Base-by-base conservation (phyloP, 2,888 invertebrate species). In the Limnephilus lunatus region DNA sequence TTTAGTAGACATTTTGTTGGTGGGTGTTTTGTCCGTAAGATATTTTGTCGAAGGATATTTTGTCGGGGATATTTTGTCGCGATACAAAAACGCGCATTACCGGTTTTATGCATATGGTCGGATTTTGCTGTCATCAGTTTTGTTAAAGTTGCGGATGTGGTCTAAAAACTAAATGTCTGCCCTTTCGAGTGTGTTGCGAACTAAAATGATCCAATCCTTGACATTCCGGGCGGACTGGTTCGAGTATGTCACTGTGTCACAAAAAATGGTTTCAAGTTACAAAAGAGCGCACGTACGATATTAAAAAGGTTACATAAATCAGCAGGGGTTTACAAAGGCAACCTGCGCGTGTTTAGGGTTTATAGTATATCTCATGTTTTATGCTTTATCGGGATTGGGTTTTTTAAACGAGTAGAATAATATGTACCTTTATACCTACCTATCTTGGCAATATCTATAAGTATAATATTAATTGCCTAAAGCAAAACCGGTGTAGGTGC, bases 261-360 rank as follows among this genome's bases (percentile, higher is more conserved):
- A 44, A 86, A 68, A 89, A 89, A 89, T 81, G 31, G 15, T 25
- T 44, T 32, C n/a, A 15, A 35, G 32, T 35, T 80, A 80, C 68
- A 89, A 89, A 89, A 80, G 88, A n/a, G 88, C 68, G 88, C 88
- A 80, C 88, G 88, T 89, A 35, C 32, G 80, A 30, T 80, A 89
- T 80, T 80, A 86, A 86, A 89, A 89, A 89, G 88, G 88, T 68
- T 80, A 89, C 88, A 89, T 35, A 89, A 89, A 89, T 89, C 80
- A 89, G 53, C 31, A n/a, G 68, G 81, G 88, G 68, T 35, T 89
- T 35, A 89, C 39, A 80, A 89, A 89, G 80, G 88, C 31, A 89
- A 35, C 39, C 80, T 35, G 68, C 35, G 88, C 88, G 86, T 86
- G 86, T 86, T 86, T 48, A 30, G 86, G 86, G 30, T 86, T 86